A percentile compares a stretch with the other conserved stretches of the same genome.
Conservation (phyloP, 1,140 invertebrate genomes). For the Drosophila novamexicana region DNA sequence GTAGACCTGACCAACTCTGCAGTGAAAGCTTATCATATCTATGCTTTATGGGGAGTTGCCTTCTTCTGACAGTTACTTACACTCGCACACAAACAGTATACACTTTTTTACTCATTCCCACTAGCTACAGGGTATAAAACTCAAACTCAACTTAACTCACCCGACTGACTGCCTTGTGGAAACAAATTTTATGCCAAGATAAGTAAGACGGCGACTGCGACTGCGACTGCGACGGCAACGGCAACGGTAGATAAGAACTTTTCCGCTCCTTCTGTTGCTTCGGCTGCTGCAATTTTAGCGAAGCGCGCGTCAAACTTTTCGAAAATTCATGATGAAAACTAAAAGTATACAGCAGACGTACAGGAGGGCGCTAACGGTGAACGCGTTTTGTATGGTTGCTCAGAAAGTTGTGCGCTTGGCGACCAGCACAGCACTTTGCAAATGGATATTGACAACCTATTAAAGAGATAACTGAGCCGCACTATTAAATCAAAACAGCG, state of each 20-base stretch:
- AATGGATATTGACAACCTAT: conserved; percentile 73
- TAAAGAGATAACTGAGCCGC: conserved; percentile 67
- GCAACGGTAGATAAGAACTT: conserved; percentile 57
- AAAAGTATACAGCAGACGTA: conserved; percentile 62
- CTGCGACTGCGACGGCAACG: conserved; percentile 45
- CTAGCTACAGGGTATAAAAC: not conserved
- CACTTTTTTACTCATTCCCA: not conserved
- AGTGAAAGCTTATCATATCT: no score
- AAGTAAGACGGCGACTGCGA: conserved; percentile 60
- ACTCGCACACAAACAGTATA: not conserved
- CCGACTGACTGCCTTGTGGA: conserved; percentile 53
- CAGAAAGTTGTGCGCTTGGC: conserved; percentile 23
- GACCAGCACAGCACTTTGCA: conserved; percentile 44
- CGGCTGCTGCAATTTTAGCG: conserved; percentile 63
- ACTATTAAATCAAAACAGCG: conserved; percentile 67
- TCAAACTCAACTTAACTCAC: conserved; percentile 19
- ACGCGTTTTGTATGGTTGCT: conserved; percentile 38
- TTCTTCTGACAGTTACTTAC: no score
- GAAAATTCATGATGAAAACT: conserved; percentile 81
- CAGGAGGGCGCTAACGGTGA: conserved; percentile 30
- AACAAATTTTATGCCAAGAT: conserved; percentile 82
- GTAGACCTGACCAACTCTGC: no score
- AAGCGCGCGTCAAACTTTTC: conserved; percentile 56
- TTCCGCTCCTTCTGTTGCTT: conserved; percentile 38
- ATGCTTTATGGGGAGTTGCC: no score